Base-by-base conservation (phyloP, 2,113 vertebrate species). In the Lasiurus cinereus region DNA sequence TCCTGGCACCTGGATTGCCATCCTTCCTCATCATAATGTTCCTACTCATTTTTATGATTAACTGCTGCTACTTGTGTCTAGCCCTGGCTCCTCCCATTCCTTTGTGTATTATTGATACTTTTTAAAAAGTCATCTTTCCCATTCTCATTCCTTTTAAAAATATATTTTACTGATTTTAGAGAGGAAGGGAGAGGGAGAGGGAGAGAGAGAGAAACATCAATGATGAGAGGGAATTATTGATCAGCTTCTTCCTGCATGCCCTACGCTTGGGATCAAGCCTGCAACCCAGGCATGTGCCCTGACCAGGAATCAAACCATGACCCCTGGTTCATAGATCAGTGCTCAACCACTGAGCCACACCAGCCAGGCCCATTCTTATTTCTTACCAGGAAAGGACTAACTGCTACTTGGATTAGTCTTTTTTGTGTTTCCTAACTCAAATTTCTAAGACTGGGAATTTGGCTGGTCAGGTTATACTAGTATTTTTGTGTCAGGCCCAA, bases 341-440 rank as follows among this genome's bases (percentile, higher is more conserved):
- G 54, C 19, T 56, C 54, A 56, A 56, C 54, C 50, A 22, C 54
- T 56, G 54, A 22, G 54, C 54, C 54, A 56, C 2, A 8, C 19
- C 54, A 56, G 8, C 19, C 19, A 21, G 21, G 54, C 43, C 43
- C 24, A 76, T 74, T 48, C 43, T 87, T 2, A 74, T 54, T 89
- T 96, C 39, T 80, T 93, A n/a, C 62, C 43, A 82, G 59, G 29
- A 72, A 91, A 83, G 16, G 50, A 86, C 69, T 84, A 72, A 72
- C 36, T 69, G 15, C 56, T 66, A 15, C 33, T 84, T 73, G 39
- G 4, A 54, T 86, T 11, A n/a, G 46, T 74, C 27, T 92, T 62
- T 62, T 86, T 77, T 64, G 56, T 66, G 46, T 67, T 89, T 95
- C 16, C 21, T 52, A 89, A 94, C 33, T 52, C 50, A 95, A 48